A percentile compares a stretch with the other conserved stretches of the same genome.
Evolutionary conservation across 2,888 invertebrate genomes (phyloP).

Genomic region (Danaus chrysippus): DNA sequence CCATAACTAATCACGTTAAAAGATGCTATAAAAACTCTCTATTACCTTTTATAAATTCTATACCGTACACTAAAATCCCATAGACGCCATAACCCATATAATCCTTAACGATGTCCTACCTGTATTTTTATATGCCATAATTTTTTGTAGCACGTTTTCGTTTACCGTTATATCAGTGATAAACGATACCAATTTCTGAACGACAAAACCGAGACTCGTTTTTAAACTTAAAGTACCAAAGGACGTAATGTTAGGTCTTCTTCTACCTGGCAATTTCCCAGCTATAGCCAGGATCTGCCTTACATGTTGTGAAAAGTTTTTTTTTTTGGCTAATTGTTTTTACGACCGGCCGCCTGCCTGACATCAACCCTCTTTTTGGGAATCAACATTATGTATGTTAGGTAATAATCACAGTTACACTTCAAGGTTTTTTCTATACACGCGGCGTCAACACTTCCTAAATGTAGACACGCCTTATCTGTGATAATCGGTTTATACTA

Average conservation of each 20-base stretch:
- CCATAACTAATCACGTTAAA: neutral
- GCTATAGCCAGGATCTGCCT: too few species aligned
- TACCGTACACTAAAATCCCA: neutral
- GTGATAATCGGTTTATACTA: slow-evolving; percentile 23
- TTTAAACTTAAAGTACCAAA: neutral
- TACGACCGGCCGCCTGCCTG: too few species aligned
- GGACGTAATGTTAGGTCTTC: neutral
- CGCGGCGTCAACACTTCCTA: neutral
- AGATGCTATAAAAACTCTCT: neutral
- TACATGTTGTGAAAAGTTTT: too few species aligned
- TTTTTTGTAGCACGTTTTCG: slow-evolving; percentile 5
- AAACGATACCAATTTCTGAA: slow-evolving; percentile 2
- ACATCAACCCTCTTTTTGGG: too few species aligned
- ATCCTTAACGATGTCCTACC: slow-evolving; percentile 1
- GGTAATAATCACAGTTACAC: slow-evolving; percentile 2
- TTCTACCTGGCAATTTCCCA: too few species aligned
- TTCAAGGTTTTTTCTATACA: slow-evolving; percentile 4
- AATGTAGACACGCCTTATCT: slow-evolving; percentile 19
- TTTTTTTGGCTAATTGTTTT: too few species aligned
- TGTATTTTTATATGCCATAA: slow-evolving; percentile 5
- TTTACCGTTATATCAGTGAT: neutral
- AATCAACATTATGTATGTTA: neutral
- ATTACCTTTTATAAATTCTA: neutral
- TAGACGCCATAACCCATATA: neutral
- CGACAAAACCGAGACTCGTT: neutral